A percentile compares a stretch with the other conserved stretches of the same genome.
phyloP scores from a whole-genome alignment of 2,888 invertebrate species.

The Drosophila infuscata region DNA sequence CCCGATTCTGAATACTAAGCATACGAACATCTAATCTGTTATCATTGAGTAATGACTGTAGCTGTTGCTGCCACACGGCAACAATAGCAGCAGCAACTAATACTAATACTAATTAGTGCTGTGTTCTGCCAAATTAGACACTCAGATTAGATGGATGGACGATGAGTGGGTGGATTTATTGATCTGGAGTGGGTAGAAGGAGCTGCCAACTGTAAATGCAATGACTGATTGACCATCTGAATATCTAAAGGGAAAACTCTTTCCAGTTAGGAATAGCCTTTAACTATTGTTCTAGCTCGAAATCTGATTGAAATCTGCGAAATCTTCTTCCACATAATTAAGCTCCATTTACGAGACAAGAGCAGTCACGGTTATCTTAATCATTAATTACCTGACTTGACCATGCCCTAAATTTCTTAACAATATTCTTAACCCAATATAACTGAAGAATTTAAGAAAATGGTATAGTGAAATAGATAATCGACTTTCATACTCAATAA shows the following conservation, averaged over 20 bases:
- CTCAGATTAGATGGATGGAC: constrained; percentile 53
- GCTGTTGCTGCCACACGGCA: constrained; percentile 19
- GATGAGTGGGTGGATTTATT: constrained; percentile 3
- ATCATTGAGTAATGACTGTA: constrained; percentile 35
- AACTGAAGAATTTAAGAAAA: not conserved
- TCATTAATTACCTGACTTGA: not conserved
- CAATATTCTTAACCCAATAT: too few species aligned
- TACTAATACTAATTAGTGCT: constrained; percentile 52
- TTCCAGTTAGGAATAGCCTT: too few species aligned
- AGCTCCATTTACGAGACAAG: not conserved
- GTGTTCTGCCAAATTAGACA: constrained; percentile 60
- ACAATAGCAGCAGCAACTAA: not conserved
- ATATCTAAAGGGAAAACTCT: not conserved
- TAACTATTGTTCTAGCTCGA: not conserved
- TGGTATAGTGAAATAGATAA: not conserved
- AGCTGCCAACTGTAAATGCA: not conserved
- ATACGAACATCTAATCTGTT: constrained; percentile 18
- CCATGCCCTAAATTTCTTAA: not conserved
- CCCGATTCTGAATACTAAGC: not conserved
- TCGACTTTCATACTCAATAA: too few species aligned
- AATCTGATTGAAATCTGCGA: not conserved
- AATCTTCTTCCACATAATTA: not conserved
- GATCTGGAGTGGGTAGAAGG: constrained; percentile 4
- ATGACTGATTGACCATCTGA: not conserved
- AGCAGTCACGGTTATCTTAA: not conserved